A percentile compares a stretch with the other conserved stretches of the same genome.
These are phyloP conservation scores for Periophthalmus modestus DNA, from an alignment of 2,113 vertebrate species.

Conservation along the genomic window DNA sequence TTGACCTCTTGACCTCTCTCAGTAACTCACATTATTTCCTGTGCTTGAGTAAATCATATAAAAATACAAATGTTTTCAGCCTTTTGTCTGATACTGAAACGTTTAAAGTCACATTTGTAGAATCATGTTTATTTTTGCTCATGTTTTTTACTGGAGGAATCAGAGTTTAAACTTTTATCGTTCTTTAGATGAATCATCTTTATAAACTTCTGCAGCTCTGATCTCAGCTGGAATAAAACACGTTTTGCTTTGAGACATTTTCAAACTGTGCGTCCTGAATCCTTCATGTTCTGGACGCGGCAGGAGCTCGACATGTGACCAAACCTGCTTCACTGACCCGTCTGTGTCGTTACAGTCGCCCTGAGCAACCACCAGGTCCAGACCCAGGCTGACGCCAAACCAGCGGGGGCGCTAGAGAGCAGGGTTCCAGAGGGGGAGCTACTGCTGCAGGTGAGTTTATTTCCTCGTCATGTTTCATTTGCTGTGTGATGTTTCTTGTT, in stretches of 20 bases:
- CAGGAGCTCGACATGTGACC: constrained; percentile 15
- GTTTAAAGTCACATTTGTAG: no score
- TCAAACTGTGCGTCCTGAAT: constrained; percentile 22
- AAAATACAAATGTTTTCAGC: no score
- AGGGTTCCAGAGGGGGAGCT: constrained; percentile 75
- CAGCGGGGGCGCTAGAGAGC: constrained; percentile 11
- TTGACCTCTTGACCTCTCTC: no score
- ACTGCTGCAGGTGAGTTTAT: constrained; percentile 77
- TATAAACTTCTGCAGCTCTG: no score
- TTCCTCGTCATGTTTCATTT: not conserved
- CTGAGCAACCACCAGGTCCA: constrained; percentile 58
- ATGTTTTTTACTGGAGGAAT: no score
- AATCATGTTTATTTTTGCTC: no score
- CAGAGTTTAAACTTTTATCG: no score
- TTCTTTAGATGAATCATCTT: no score
- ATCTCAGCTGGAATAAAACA: constrained; percentile 9
- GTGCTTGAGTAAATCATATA: no score
- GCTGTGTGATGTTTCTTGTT: not conserved
- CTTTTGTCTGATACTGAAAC: no score
- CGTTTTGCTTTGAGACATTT: constrained; percentile 9
- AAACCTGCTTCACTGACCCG: constrained; percentile 4
- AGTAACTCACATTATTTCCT: no score
- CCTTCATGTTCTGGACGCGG: constrained; percentile 27
- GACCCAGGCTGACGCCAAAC: constrained; percentile 52
- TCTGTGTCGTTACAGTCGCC: constrained; percentile 66